These are phyloP conservation scores for Herminia tarsipennalis DNA, from an alignment of 2,888 invertebrate species.

Conservation along the genomic window DNA sequence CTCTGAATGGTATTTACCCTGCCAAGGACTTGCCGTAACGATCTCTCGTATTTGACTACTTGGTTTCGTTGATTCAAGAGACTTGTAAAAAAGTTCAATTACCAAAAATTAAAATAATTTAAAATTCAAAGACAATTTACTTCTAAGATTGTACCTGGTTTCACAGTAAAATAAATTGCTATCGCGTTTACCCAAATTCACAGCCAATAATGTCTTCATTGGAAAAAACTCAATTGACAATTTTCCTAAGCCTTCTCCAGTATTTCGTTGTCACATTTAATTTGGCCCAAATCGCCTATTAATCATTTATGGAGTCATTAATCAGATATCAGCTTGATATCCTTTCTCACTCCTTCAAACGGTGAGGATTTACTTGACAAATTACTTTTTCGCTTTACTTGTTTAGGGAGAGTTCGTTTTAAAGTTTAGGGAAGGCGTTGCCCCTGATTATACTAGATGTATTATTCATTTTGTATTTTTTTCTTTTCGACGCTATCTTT, in stretches of 20 bases:
- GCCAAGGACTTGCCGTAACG: constrained; percentile 28
- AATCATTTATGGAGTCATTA: constrained; percentile 68
- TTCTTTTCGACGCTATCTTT: too few relatives aligned
- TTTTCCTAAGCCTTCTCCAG: constrained; percentile 34
- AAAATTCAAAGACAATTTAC: too few relatives aligned
- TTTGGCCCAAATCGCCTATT: constrained; percentile 55
- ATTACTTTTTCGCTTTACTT: constrained; percentile 79
- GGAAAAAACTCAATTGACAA: constrained; percentile 25
- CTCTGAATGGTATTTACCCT: constrained; percentile 38
- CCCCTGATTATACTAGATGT: too few relatives aligned
- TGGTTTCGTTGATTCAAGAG: constrained; percentile 9
- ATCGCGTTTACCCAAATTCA: not conserved
- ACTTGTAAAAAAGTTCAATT: not conserved
- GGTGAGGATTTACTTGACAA: constrained; percentile 80
- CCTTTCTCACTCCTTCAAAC: constrained; percentile 58
- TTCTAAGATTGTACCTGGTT: too few relatives aligned
- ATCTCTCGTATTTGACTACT: constrained; percentile 19
- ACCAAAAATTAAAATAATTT: too few relatives aligned
- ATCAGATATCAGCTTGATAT: constrained; percentile 66
- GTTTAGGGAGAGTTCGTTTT: constrained; percentile 50
- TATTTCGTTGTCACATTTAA: constrained; percentile 44
- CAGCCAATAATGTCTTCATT: constrained; percentile 8
- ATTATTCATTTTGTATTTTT: too few relatives aligned
- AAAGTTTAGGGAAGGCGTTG: constrained; percentile 33
- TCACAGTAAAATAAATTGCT: not conserved